A percentile compares a stretch with the other conserved stretches of the same genome.
Evolutionary conservation across 2,888 invertebrate genomes (phyloP).

Genomic region (Rhagonycha lutea): DNA sequence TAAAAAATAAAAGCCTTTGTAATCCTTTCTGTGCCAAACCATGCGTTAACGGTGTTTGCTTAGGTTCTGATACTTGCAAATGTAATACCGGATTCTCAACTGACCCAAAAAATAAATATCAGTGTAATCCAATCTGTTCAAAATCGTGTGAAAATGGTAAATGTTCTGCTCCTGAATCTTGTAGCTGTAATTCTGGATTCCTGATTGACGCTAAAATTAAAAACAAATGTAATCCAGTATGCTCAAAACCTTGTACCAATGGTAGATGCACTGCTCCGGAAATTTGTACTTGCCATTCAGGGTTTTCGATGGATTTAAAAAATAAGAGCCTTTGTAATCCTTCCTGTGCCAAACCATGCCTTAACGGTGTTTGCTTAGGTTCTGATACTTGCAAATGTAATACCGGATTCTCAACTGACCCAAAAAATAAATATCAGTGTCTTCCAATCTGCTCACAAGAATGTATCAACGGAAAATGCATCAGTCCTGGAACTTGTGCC

Average conservation of each 20-base stretch:
- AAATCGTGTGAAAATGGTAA: constrained; percentile 31
- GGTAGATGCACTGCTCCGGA: constrained; percentile 37
- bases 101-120: constrained; percentile 50
- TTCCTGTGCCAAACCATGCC: constrained; percentile 38
- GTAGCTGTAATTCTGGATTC: constrained; percentile 39
- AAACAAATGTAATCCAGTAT: constrained; percentile 34
- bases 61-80: constrained; percentile 47
- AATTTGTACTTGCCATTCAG: constrained; percentile 38
- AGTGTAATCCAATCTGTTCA: constrained; percentile 35
- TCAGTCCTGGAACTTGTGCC: constrained; percentile 42
- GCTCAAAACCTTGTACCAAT: constrained; percentile 32
- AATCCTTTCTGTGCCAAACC: constrained; percentile 36
- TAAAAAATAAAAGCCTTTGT: constrained; percentile 23
- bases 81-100: constrained; percentile 60
- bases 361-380: constrained; percentile 47
- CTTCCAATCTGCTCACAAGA: constrained; percentile 31
- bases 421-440: constrained; percentile 41
- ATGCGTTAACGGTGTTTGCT: constrained; percentile 48
- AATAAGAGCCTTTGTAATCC: constrained; percentile 32
- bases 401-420: constrained; percentile 58
- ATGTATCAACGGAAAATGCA: constrained; percentile 39
- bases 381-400: constrained; percentile 57
- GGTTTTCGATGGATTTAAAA: constrained; percentile 28
- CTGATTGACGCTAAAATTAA: constrained; percentile 25
- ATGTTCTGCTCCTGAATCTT: constrained; percentile 44